Base-by-base conservation (phyloP, 53 echinoderm and acorn worm species). In the Arbacia lixula region DNA sequence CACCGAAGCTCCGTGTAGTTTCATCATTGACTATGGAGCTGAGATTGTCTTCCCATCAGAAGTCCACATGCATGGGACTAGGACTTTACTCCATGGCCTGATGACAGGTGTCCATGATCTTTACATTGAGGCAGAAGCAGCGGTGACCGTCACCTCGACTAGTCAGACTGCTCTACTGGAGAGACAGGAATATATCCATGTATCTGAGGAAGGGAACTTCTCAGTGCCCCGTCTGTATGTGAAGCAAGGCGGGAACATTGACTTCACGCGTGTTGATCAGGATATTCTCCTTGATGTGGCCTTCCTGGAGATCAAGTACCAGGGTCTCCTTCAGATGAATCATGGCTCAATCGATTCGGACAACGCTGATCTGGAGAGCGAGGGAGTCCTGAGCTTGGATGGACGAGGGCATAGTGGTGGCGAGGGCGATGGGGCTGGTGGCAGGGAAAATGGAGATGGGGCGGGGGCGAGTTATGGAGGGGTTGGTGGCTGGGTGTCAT, bases 1-100 rank as follows among this genome's bases (percentile, higher is more conserved):
- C 25, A 95, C 95, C 20, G 95, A 95, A 85, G 95, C 95, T 21
- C 95, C 95, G 14, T 95, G 95, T 69, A 95, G 95, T 66, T 95
- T 80, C 55, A 61, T 90, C 46, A 87, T 95, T 26, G 95, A 95
- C 42, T 85, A 88, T 88, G 90, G 90, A 25, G 88, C 92, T 26
- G 95, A 95, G 88, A 88, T 95, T n/a, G 77, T 92, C 41, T 68
- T 92, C 12, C 95, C 95, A 27, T 95, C 92, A 37, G 95, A 95
- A 53, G 92, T 92, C 29, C 95, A 95, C 76, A 62, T 95, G 26
- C 95, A 95, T 86, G 95, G 95, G 26, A 92, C 90, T 22, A 52
- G 90, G 46, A 95, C 95, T 60, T 86, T 86, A 32, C 85, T 95
- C 35, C 87, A 89, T 87, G 95, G 95, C 24, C 84, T 85, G 22